These are phyloP conservation scores for Macrobrachium rosenbergii DNA, from an alignment of 1,140 invertebrate species.

Conservation along the genomic window DNA sequence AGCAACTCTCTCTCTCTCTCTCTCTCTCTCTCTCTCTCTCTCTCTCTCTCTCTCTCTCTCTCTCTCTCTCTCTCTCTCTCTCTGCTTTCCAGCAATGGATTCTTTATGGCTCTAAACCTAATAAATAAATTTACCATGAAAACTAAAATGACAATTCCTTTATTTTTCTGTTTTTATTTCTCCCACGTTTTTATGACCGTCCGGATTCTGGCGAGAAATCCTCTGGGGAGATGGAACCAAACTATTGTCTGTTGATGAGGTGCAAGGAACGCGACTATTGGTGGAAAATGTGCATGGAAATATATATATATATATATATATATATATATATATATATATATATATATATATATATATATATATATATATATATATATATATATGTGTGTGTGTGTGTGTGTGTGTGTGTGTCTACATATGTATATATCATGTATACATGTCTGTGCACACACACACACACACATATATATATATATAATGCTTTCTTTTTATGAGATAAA, in stretches of 20 bases:
- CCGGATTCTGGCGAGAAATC: no score
- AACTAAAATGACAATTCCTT: no score
- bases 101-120: no score
- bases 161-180: no score
- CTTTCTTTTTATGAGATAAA: no score
- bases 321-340: constrained; percentile 17
- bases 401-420: background rate
- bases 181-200: no score
- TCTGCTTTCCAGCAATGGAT: background rate
- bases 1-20: no score
- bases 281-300: background rate
- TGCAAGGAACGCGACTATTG: no score
- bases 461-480: background rate
- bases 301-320: constrained; percentile 21
- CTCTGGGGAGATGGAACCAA: no score
- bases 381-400: background rate
- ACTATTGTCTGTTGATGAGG: no score
- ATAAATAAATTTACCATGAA: no score
- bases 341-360: background rate
- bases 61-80: background rate
- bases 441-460: background rate
- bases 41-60: background rate
- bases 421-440: background rate
- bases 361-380: constrained; percentile 16
- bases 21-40: background rate